A percentile compares a stretch with the other conserved stretches of the same genome.
These are phyloP conservation scores for Falco punctatus DNA, from an alignment of 2,113 vertebrate genomes.

Conservation along the genomic window DNA sequence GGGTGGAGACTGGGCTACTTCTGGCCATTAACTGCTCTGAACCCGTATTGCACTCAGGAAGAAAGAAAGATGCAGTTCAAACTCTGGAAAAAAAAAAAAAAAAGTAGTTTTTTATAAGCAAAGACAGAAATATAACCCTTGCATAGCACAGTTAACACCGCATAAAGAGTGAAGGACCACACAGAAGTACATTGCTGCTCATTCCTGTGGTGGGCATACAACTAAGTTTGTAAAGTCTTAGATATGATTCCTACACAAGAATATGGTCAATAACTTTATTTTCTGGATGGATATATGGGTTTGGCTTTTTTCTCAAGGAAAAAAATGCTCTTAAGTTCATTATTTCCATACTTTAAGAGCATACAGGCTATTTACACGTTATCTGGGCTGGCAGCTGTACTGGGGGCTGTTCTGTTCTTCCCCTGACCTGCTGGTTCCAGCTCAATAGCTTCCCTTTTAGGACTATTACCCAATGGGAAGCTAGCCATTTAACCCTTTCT, in stretches of 20 bases:
- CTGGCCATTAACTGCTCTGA: neutral
- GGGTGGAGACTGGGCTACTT: neutral
- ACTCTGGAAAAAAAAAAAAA: neutral
- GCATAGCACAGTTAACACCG: neutral
- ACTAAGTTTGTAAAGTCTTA: neutral
- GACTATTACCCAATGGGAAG: neutral
- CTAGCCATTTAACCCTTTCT: neutral
- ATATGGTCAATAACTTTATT: neutral
- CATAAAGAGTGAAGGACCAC: neutral
- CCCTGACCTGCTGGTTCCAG: neutral
- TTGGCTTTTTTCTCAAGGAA: rapidly evolving
- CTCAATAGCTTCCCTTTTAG: neutral
- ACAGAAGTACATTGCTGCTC: neutral
- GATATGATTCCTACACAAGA: neutral
- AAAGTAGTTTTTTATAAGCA: neutral
- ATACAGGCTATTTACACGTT: neutral
- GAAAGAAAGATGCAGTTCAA: neutral
- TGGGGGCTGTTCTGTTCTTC: neutral
- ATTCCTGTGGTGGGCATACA: neutral
- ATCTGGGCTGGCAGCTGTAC: neutral
- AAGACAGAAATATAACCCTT: neutral
- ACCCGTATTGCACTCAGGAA: neutral
- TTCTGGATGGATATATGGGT: neutral
- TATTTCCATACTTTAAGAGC: neutral
- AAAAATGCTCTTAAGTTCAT: neutral